Evolutionary conservation across 64 coral and sea anemone genomes (phyloP).

Genomic region (Dendrophyllia cribrosa): DNA sequence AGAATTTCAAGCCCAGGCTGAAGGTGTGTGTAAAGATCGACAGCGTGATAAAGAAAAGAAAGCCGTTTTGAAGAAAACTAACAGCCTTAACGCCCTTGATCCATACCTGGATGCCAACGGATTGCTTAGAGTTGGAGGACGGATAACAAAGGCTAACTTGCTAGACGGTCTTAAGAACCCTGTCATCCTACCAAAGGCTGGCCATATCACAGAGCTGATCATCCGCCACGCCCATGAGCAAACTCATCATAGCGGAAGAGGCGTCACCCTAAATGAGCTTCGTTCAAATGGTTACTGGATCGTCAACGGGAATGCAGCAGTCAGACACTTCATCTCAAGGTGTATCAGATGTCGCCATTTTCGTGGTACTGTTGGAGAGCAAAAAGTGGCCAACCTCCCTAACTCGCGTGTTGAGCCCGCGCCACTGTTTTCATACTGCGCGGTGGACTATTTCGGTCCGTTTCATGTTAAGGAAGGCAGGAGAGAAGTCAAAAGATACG

Average conservation of each 20-base stretch:
- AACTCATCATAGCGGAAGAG: conserved; percentile 44
- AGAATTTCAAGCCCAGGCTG: neutral
- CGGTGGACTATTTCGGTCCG: neutral
- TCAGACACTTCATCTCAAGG: conserved; percentile 31
- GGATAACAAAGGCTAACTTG: conserved; percentile 46
- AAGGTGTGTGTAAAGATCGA: neutral
- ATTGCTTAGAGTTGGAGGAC: conserved; percentile 49
- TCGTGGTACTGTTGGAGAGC: conserved; percentile 31
- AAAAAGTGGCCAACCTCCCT: conserved; percentile 58
- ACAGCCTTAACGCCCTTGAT: conserved; percentile 48
- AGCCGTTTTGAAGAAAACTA: conserved; percentile 27
- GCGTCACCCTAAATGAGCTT: conserved; percentile 56
- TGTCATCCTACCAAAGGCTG: neutral
- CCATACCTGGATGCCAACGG: conserved; percentile 52
- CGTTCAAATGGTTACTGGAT: conserved; percentile 59
- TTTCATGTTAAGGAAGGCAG: too few relatives aligned
- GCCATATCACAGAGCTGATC: too few relatives aligned
- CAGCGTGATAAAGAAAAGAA: conserved; percentile 45
- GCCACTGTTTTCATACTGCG: conserved; percentile 40
- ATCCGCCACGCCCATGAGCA: conserved; percentile 35
- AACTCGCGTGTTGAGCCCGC: conserved; percentile 20
- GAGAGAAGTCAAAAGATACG: too few relatives aligned
- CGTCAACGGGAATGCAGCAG: conserved; percentile 55
- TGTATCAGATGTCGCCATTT: conserved; percentile 64
- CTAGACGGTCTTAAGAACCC: neutral